Evolutionary conservation across 2,113 vertebrate species (phyloP), one percentile per base, ranked within the genome.

Genomic region (Dermatemys mawii): DNA sequence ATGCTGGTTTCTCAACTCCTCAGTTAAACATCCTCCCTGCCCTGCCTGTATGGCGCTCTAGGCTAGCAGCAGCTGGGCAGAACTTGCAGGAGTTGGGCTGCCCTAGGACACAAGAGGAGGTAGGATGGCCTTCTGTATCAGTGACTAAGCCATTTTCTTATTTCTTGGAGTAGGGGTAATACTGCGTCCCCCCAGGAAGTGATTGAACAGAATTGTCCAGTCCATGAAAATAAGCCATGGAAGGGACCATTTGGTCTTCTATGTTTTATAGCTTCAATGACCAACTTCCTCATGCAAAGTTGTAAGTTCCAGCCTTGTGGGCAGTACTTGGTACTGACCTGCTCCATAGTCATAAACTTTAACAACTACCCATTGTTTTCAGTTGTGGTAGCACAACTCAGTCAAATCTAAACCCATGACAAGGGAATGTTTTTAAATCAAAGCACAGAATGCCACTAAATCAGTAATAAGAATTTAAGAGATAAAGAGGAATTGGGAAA

Each of bases 141-240:
- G 6, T 0, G 8, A 6, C 85, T 26, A 38, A 12, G 21, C 79
- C 49, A 27, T 41, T 41, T 73, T 63, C 38, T 73, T 73, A 73
- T 41, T 73, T 4, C 21, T 0, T 9, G 84, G 49, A 35, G 48
- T 26, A 2, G 35, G 49, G 70, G 9, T 49, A 81, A 13, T 81
- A 46, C 1, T 0, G 12, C 14, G n/a, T 22, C 35, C 19, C 16
- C 60, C 44, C 32, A 14, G 26, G 78, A 81, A 67, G 35, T 54
- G 67, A 4, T 26, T 22, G 5, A 2, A 4, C 17, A 8, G 24
- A 49, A 24, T 32, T 57, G 6, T 79, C 54, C 35, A 86, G n/a
- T 14, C 38, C 86, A 3, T 11, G 75, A 48, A 50, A 41, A 22
- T 8, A 75, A 51, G 1, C 2, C 3, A 0, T 0, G 8, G 14